Conservation (phyloP, 2,797 vertebrate genomes). For the Micropoecilia bifurca region DNA sequence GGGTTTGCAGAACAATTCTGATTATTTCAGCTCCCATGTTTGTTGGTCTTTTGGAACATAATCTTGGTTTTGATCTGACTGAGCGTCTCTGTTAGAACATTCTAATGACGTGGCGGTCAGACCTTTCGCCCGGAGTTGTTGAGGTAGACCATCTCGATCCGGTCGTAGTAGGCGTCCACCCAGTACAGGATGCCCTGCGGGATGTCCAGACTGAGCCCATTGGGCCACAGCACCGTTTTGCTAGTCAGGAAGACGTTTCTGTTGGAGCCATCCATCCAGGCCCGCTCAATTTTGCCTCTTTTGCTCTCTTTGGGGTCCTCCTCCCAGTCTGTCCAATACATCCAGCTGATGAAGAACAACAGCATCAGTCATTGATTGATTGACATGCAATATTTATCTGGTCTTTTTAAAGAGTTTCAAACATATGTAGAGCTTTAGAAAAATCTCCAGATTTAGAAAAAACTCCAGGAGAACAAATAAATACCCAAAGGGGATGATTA, state of each 20-base stretch:
- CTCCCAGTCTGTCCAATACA: slow-evolving; percentile 99
- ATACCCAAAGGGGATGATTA: not conserved
- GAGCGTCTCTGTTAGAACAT: slow-evolving; percentile 19
- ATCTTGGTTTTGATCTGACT: slow-evolving; percentile 9
- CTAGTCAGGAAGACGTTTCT: slow-evolving; percentile 93
- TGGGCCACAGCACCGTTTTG: slow-evolving; percentile 97
- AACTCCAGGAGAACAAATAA: too few species aligned
- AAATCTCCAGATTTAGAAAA: slow-evolving; percentile 12
- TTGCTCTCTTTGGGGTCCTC: slow-evolving; percentile 98
- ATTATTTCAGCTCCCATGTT: not conserved
- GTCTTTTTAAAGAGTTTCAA: slow-evolving; percentile 13
- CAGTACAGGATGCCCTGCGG: slow-evolving; percentile 93
- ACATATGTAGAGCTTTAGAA: slow-evolving; percentile 13
- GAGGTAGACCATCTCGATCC: slow-evolving; percentile 95
- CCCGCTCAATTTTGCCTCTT: slow-evolving; percentile 92
- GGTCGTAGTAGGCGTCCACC: slow-evolving; percentile 98
- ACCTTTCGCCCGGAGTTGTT: slow-evolving; percentile 93
- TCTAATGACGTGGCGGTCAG: slow-evolving; percentile 18
- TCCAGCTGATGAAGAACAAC: slow-evolving; percentile 83
- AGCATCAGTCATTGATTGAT: not conserved
- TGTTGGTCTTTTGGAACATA: not conserved
- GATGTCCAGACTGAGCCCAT: slow-evolving; percentile 95
- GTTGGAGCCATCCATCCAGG: slow-evolving; percentile 99
- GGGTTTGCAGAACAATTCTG: slow-evolving; percentile 46
- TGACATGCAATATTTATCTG: not conserved